These are phyloP conservation scores for Glaucidium brasilianum DNA, from an alignment of 2,113 vertebrate species.

Conservation along the genomic window DNA sequence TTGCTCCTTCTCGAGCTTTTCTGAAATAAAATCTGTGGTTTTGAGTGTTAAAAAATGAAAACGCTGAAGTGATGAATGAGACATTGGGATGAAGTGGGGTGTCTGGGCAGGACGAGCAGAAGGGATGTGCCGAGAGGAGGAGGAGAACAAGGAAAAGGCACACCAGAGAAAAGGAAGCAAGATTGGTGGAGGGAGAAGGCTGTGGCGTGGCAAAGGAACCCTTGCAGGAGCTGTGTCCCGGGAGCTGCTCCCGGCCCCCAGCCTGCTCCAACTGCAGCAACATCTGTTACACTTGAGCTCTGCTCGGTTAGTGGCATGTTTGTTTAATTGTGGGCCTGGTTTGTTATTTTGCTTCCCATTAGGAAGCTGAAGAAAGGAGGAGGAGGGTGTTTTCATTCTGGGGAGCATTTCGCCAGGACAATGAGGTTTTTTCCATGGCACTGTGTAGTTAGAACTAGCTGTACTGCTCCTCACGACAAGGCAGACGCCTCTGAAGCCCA, in stretches of 20 bases:
- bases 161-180: not conserved
- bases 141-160: not conserved
- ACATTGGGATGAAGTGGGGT: not conserved
- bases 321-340: constrained; percentile 74
- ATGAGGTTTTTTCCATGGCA: constrained; percentile 60
- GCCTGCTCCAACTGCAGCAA: constrained; percentile 58
- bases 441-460: constrained; percentile 69
- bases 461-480: constrained; percentile 56
- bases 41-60: not conserved
- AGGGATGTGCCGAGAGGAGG: not conserved
- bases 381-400: constrained; percentile 70
- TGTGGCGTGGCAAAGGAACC: not conserved
- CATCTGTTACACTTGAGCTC: constrained; percentile 72
- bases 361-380: constrained; percentile 73
- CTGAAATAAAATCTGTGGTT: not conserved
- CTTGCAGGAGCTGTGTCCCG: not conserved
- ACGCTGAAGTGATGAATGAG: not conserved
- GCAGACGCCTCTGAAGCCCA: constrained; percentile 67
- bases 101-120: not conserved
- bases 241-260: not conserved
- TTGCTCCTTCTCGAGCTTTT: not conserved
- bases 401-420: constrained; percentile 66
- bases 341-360: constrained; percentile 74
- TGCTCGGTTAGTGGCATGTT: constrained; percentile 63
- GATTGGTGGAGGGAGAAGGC: not conserved